Evolutionary conservation across 2,888 invertebrate genomes (phyloP).

Genomic region (Congeria kusceri): DNA sequence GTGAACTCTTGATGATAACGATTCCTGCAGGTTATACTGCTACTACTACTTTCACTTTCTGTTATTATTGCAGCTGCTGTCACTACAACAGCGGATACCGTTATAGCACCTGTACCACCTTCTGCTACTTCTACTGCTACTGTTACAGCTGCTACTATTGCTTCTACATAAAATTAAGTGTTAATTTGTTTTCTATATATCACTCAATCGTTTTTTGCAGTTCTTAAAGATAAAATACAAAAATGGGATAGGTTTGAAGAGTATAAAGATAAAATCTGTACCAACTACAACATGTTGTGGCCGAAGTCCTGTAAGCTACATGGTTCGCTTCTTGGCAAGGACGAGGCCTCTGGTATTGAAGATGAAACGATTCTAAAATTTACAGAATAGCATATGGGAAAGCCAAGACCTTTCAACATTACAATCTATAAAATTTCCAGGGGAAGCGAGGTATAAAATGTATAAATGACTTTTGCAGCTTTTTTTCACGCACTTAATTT

Average conservation of each 20-base stretch:
- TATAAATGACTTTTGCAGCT: no score
- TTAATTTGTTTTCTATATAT: no score
- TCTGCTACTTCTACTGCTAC: no score
- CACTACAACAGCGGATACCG: no score
- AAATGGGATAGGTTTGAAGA: constrained; percentile 16
- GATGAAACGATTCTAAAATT: background rate
- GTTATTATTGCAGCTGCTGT: no score
- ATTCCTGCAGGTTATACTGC: no score
- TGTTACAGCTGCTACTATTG: no score
- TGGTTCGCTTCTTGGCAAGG: background rate
- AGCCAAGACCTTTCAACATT: background rate
- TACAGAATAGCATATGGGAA: constrained; percentile 24
- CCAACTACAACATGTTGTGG: constrained; percentile 33
- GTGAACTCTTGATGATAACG: no score
- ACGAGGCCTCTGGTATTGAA: background rate
- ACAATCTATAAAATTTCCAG: constrained; percentile 28
- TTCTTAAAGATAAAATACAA: constrained; percentile 18
- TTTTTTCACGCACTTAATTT: background rate
- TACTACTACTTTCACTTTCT: no score
- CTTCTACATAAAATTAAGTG: no score
- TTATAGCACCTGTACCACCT: no score
- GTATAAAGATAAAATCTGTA: constrained; percentile 14
- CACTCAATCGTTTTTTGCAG: constrained; percentile 19
- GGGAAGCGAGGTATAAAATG: background rate
- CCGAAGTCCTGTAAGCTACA: constrained; percentile 27